Evolutionary conservation across 1,140 invertebrate genomes (phyloP).

Genomic region (Drepana arcuata): DNA sequence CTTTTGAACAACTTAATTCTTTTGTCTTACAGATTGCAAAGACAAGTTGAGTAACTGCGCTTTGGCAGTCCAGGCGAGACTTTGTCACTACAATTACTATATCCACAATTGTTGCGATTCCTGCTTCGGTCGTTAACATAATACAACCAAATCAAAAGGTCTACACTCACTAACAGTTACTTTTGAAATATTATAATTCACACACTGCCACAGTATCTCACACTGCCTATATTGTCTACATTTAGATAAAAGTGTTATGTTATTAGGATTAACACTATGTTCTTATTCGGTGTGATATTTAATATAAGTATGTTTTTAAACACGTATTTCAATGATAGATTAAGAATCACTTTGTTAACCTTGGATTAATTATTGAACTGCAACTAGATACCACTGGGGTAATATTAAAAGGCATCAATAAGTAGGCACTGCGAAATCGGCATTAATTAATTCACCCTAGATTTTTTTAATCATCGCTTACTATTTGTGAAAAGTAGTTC

Average conservation of each 20-base stretch:
- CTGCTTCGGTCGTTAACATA: slow-evolving; percentile 57
- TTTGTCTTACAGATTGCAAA: slow-evolving; percentile 71
- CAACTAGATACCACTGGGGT: too few relatives aligned
- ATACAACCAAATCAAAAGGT: too few relatives aligned
- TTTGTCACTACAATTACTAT: slow-evolving; percentile 88
- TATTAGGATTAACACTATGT: neutral
- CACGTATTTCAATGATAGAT: neutral
- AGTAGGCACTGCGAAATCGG: too few relatives aligned
- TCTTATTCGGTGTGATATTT: slow-evolving; percentile 13
- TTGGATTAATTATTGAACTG: too few relatives aligned
- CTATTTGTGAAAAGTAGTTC: too few relatives aligned
- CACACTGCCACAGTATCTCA: neutral
- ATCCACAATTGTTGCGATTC: slow-evolving; percentile 83
- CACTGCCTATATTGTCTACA: neutral
- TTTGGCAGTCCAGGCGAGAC: slow-evolving; percentile 82
- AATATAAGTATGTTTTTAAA: slow-evolving; percentile 5
- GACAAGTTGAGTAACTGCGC: slow-evolving; percentile 83
- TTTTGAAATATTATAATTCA: neutral
- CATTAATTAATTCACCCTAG: too few relatives aligned
- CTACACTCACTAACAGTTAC: slow-evolving; percentile 5
- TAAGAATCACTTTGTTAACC: too few relatives aligned
- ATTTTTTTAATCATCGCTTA: too few relatives aligned
- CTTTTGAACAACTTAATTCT: too few relatives aligned
- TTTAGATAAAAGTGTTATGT: neutral
- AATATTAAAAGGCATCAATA: too few relatives aligned